Base-by-base conservation (phyloP, 1,140 invertebrate species). In the Diprion similis region DNA sequence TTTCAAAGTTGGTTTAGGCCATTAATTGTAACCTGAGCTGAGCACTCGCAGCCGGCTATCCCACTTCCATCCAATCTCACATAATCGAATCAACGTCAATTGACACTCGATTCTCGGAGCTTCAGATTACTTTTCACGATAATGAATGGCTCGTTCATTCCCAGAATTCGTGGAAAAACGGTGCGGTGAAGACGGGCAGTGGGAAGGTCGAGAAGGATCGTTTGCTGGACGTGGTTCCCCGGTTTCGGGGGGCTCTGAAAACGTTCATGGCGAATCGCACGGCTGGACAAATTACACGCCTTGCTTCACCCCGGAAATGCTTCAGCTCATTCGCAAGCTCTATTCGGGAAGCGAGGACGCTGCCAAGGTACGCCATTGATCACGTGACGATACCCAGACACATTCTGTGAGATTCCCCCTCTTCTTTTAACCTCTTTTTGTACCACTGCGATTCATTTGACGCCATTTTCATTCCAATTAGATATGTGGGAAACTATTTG, bases 261-360 rank as follows among this genome's bases (percentile, higher is more conserved):
- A 86, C 46, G 79, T 80, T 1, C 51, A 37, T 8, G 75, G 48
- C 8, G 46, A 15, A 15, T 78, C 80, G 1, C 89, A 89, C 8
- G 95, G 96, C 1, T 98, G 95, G 93, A 96, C 95, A 8, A 95
- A 97, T 85, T 98, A 96, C 82, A 95, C 93, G 0, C 91, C 92
- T 0, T 98, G 96, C 80, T 95, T 95, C 81, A 93, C 93, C 1
- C 90, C 92, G 1, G 92, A 96, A 82, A 91, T 95, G 47, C 89
- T 91, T 15, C 81, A 94, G 1, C 86, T 94, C 47, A 85, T 83
- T 19, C 86, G 90, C 37, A 91, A 92, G 78, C 91, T 95, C 64
- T 90, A 91, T 72, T 84, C 89, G 8, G 90, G 90, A 11, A 88
- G 84, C 18, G 86, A 87, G 15, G 84, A 86, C 18, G 85, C 86